Base-by-base conservation (phyloP, 2,113 vertebrate species). In the pig (Sus scrofa) region DNA sequence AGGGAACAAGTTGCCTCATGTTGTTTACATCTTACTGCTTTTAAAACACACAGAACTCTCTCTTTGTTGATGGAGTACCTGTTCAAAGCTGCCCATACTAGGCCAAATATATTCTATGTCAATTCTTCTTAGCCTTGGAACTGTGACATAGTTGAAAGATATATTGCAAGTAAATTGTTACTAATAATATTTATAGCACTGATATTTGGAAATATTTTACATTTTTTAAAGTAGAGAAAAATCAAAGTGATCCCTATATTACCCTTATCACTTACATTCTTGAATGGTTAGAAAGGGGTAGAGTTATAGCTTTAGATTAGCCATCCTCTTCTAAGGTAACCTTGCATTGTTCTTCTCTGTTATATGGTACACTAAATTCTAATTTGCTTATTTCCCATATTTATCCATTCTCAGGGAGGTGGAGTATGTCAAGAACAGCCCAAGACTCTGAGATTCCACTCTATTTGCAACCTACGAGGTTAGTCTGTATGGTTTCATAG, bases 21-120 rank as follows among this genome's bases (percentile, higher is more conserved):
- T 83, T 93, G n/a, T 82, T 54, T 60, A 81, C 12, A 92, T 77
- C 20, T 68, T 87, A 34, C 60, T 92, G 83, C 68, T 92, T 86
- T 97, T 20, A 87, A 56, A 71, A 92, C 16, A 92, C 56, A 96
- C 12, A 34, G 63, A 93, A 71, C 91, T 95, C 18, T 92, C 79
- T 86, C 56, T 92, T 44, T 75, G 19, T 70, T 79, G 62, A 82
- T 86, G 15, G 3, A 79, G 24, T 71, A 37, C 16, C 50, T 94
- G 37, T 83, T 78, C 34, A 89, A 91, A 93, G 34, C 75, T 83
- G 7, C 34, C 32, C 3, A 32, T 3, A 14, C 20, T 20, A 52
- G 12, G 18, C n/a, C 52, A 91, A 77, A 68, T 44, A 68, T n/a
- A 81, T 85, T 79, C 52, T 90, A 1, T 30, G 19, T 63, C 24